Evolutionary conservation across 2,113 vertebrate genomes (phyloP), one percentile per base, ranked within the genome.

Genomic region (Ptilonorhynchus violaceus): DNA sequence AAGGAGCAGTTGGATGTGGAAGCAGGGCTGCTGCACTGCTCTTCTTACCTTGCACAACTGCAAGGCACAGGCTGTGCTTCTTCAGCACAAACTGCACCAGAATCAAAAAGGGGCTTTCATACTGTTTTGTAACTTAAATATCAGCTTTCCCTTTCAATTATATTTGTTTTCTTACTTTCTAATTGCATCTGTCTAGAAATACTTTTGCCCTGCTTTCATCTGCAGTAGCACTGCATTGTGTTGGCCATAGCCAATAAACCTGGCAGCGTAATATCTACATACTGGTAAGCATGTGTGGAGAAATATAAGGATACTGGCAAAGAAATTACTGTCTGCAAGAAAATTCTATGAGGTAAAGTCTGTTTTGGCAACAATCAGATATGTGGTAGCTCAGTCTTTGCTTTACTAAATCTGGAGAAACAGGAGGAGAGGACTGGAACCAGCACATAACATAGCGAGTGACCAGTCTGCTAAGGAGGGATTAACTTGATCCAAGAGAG

Each of bases 281-380:
- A 89, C 42, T 39, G 60, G 39, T 68, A 93, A 81, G 52, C 50
- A 8, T n/a, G 31, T 30, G 19, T 77, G 77, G 64, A 91, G 62
- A 69, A 93, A 76, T 76, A 15, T 52, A 75, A 85, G 13, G 53
- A 85, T 95, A 50, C 53, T 92, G 74, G 81, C 83, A 87, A 89
- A 23, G 37, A 82, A 97, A 84, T 66, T 90, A 59, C 67, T 76
- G 7, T 18, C 76, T 82, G 58, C 23, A 66, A 58, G 64, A 95
- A 96, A 96, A 93, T 85, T 95, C 80, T 74, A 55, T 84, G 81
- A 97, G 94, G 89, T 93, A 75, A 96, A 93, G 63, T 78, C 72
- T 95, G 59, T 86, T 97, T 96, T 93, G 91, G 93, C 81, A 92
- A 94, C 60, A 90, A 92, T 49, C 83, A 73, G 70, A 39, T 82